Base-by-base conservation (phyloP, 2,888 invertebrate species). In the Folsomia candida region DNA sequence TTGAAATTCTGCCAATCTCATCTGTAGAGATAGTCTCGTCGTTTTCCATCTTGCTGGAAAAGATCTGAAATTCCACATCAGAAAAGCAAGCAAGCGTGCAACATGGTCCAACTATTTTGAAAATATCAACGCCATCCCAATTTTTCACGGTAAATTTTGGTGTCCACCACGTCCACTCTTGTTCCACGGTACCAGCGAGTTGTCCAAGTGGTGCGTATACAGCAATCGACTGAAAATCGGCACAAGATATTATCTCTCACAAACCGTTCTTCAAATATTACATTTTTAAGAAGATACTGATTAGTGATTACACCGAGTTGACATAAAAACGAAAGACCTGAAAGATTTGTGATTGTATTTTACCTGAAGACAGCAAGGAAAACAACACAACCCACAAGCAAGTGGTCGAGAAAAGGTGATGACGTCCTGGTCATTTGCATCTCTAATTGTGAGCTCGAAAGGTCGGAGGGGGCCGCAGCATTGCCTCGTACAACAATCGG, bases 391-490 rank as follows among this genome's bases (percentile, higher is more conserved):
- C 62, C 81, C 81, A 78, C 85, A 86, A 25, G 84, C 79, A 9
- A 84, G 81, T 2, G 84, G 84, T 51, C 86, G 81, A 51, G 81
- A 80, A 60, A 86, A 77, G 72, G 84, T 84, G 71, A 86, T 84
- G 47, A 85, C 83, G 80, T 85, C 85, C 37, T 81, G 81, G 25
- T 82, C 81, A 22, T 78, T 74, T 4, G 37, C 14, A 78, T 85
- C 85, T 47, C 82, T 74, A 51, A 85, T 83, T 76, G 82, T 82
- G 80, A 86, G 84, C 68, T 84, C 83, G 80, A 84, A 85, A 3
- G 85, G 83, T 24, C 85, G 81, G 6, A 80, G 62, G 9, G 82
- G 79, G 22, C 85, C 85, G 78, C 84, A 84, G 69, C 83, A 84
- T 70, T 83, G 82, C 65, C 85, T 79, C 0, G 83, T 83, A 75